Evolutionary conservation across 2,888 invertebrate genomes (phyloP).

Genomic region (Mythimna pallens): DNA sequence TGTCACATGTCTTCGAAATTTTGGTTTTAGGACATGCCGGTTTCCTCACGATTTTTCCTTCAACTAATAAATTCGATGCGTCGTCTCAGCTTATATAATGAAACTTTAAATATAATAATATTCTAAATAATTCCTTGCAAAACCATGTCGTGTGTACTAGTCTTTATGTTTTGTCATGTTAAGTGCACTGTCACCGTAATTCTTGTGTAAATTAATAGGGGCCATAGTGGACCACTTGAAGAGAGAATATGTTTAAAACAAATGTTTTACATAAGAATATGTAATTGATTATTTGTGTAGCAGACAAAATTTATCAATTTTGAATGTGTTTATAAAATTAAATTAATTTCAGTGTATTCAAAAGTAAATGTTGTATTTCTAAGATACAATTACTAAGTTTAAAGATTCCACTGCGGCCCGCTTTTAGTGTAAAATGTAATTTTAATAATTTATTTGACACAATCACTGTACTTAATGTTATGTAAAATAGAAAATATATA

Average conservation of each 20-base stretch:
- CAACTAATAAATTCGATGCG: too few species aligned
- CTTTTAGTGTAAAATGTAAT: conserved; percentile 58
- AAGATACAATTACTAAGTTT: neutral
- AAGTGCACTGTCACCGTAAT: conserved; percentile 38
- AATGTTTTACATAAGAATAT: conserved; percentile 4
- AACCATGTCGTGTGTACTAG: conserved; percentile 29
- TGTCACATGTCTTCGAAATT: too few species aligned
- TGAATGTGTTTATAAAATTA: neutral
- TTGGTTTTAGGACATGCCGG: too few species aligned
- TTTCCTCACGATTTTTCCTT: too few species aligned
- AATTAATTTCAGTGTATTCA: neutral
- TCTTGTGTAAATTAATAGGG: conserved; percentile 48
- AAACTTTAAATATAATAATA: too few species aligned
- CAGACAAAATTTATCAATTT: neutral
- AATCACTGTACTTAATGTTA: conserved; percentile 85
- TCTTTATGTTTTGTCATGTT: conserved; percentile 23
- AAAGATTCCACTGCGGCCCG: conserved; percentile 48
- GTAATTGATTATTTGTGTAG: neutral
- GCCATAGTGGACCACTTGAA: conserved; percentile 44
- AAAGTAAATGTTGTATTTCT: neutral
- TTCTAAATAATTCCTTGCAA: too few species aligned
- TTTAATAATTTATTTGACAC: conserved; percentile 78
- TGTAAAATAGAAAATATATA: conserved; percentile 76
- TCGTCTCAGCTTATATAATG: too few species aligned
- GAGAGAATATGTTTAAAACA: conserved; percentile 20